Evolutionary conservation across 2,888 invertebrate species (phyloP).

Genomic region (Hoplodrina blanda): DNA sequence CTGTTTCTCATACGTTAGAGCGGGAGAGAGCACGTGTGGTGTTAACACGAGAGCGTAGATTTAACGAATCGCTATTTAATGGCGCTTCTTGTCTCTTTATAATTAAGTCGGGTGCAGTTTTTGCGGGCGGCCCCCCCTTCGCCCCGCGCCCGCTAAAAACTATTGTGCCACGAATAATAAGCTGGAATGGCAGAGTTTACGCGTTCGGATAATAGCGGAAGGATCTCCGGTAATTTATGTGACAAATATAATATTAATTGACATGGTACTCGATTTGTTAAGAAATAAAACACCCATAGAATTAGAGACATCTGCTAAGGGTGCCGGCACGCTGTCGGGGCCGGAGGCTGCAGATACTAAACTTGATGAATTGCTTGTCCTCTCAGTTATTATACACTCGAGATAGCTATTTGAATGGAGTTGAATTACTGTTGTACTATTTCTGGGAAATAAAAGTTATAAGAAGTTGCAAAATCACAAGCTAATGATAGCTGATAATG

Average conservation of each 20-base stretch:
- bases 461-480: conserved; percentile 5
- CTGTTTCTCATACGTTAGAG: conserved; percentile 59
- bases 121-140: conserved; percentile 79
- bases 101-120: conserved; percentile 91
- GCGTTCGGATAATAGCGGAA: conserved; percentile 73
- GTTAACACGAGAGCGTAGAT: conserved; percentile 90
- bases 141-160: conserved; percentile 73
- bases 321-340: neutral
- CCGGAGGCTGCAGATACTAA: conserved; percentile 37
- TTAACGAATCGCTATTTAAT: conserved; percentile 91
- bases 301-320: conserved; percentile 76
- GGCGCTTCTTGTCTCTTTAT: conserved; percentile 91
- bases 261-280: conserved; percentile 78
- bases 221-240: conserved; percentile 83
- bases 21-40: conserved; percentile 78
- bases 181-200: conserved; percentile 65
- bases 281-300: conserved; percentile 81
- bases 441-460: neutral
- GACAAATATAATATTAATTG: conserved; percentile 89
- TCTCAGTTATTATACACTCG: conserved; percentile 53
- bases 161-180: conserved; percentile 84
- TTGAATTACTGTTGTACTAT: conserved; percentile 3
- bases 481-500: neutral
- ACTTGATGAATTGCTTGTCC: conserved; percentile 64
- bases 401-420: conserved; percentile 32